phyloP scores from a whole-genome alignment of 2,888 invertebrate species.

The Sarcophaga variegata region DNA sequence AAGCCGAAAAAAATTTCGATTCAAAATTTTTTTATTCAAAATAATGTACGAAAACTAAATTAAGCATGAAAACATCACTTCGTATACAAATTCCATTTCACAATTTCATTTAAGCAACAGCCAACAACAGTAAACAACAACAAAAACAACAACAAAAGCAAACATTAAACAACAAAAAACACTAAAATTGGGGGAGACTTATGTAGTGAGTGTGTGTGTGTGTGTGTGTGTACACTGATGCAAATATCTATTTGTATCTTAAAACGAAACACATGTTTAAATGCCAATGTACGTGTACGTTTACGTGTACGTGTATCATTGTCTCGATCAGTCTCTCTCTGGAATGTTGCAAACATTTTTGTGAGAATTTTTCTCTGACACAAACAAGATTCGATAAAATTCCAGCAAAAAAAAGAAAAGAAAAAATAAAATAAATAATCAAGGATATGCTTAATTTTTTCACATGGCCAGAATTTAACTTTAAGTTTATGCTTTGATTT shows the following conservation, averaged over 20 bases:
- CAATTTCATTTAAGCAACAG: constrained; percentile 27
- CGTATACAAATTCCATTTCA: constrained; percentile 40
- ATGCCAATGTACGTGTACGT: background rate
- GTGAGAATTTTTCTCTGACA: constrained; percentile 12
- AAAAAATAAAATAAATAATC: too few species aligned
- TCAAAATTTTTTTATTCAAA: constrained; percentile 37
- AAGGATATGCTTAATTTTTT: too few species aligned
- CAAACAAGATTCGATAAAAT: background rate
- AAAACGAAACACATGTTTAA: constrained; percentile 40
- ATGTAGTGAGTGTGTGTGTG: background rate
- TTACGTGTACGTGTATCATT: background rate
- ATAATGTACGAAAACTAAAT: constrained; percentile 48
- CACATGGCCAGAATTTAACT: too few species aligned
- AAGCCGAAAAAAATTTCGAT: constrained; percentile 41
- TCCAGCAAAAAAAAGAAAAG: background rate
- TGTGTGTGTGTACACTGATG: background rate
- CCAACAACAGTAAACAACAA: background rate
- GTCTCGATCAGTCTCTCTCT: background rate
- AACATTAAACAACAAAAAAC: background rate
- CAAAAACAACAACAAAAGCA: background rate
- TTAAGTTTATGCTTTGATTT: too few species aligned
- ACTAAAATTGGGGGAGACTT: constrained; percentile 47
- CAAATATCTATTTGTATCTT: constrained; percentile 17
- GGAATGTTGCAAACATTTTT: constrained; percentile 37
- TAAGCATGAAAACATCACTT: constrained; percentile 59